Conservation (phyloP, 2,888 invertebrate genomes). For the Chaetogeoica ovagalla region DNA sequence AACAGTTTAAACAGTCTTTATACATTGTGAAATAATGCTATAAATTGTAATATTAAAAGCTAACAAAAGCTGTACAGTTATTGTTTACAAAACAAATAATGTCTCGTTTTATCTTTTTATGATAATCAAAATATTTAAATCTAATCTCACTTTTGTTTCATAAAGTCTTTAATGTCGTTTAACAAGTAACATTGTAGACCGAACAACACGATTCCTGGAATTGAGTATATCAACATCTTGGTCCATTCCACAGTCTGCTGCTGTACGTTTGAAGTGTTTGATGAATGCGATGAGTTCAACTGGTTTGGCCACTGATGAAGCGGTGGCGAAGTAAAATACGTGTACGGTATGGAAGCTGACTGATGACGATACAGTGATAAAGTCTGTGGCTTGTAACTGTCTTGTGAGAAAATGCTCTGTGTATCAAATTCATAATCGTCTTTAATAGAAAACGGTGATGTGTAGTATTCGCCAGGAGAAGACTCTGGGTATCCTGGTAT, state of each 20-base stretch:
- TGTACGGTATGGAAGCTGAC: neutral
- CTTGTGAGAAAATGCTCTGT: constrained; percentile 28
- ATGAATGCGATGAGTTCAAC: constrained; percentile 34
- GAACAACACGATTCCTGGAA: constrained; percentile 41
- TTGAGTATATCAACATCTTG: constrained; percentile 35
- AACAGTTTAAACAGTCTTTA: no score
- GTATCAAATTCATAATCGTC: constrained; percentile 40
- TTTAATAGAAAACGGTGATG: constrained; percentile 17
- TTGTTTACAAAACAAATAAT: constrained; percentile 9
- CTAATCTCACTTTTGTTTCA: constrained; percentile 51
- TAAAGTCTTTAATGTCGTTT: constrained; percentile 45
- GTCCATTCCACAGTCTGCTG: constrained; percentile 26
- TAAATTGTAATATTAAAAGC: neutral
- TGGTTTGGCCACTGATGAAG: neutral
- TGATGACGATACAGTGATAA: constrained; percentile 24
- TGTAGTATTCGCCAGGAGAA: constrained; percentile 10
- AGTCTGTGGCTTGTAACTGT: constrained; percentile 4
- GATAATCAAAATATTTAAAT: constrained; percentile 19
- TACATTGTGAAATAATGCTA: neutral
- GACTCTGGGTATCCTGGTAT: neutral
- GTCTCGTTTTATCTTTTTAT: neutral
- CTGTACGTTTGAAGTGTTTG: constrained; percentile 26
- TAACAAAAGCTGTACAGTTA: constrained; percentile 10
- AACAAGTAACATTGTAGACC: constrained; percentile 38
- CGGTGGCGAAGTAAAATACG: neutral